Conservation (phyloP, 2,797 vertebrate genomes). For the Gambelia wislizenii region DNA sequence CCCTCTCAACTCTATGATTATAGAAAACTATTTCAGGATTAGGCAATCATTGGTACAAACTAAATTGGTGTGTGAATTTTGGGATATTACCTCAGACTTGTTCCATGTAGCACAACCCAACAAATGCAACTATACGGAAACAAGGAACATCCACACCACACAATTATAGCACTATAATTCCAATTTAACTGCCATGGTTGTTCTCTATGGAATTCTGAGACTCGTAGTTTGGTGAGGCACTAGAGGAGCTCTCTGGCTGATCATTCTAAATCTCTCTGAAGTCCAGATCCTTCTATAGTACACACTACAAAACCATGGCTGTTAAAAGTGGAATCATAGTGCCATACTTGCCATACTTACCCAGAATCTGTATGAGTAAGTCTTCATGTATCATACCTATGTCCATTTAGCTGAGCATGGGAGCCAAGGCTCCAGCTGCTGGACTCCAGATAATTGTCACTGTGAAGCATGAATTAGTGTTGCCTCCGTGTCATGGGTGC, state of each 20-base stretch:
- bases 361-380: background rate
- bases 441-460: background rate
- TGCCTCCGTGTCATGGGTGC: background rate
- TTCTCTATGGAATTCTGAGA: too few relatives aligned
- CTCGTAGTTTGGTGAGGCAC: too few relatives aligned
- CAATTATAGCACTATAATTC: too few relatives aligned
- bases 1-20: too few relatives aligned
- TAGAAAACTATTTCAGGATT: background rate
- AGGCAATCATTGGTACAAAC: background rate
- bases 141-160: background rate
- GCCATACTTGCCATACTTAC: too few relatives aligned
- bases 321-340: too few relatives aligned
- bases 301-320: too few relatives aligned
- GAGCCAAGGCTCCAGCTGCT: too few relatives aligned
- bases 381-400: background rate
- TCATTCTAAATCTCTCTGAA: too few relatives aligned
- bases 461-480: background rate
- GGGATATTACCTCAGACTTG: background rate
- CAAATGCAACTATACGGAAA: background rate
- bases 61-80: conserved; percentile 27
- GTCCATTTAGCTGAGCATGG: background rate
- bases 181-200: too few relatives aligned
- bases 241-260: too few relatives aligned
- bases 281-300: too few relatives aligned
- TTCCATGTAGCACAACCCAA: background rate